Evolutionary conservation across 2,797 vertebrate species (phyloP).

Genomic region (Siniperca undulata): DNA sequence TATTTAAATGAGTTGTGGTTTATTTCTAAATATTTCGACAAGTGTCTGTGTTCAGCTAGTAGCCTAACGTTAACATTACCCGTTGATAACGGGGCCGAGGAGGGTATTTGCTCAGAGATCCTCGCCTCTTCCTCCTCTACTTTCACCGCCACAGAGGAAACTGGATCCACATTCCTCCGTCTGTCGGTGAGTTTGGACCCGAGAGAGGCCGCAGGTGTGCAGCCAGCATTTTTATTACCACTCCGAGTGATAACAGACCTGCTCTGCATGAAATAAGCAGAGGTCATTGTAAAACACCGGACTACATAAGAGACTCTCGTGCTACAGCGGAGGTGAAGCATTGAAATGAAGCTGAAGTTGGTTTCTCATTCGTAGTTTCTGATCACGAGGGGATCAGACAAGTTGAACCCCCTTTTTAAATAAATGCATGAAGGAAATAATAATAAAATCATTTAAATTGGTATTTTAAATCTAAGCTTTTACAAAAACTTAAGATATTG

Average conservation of each 20-base stretch:
- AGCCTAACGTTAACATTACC: constrained; percentile 47
- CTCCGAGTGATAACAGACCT: constrained; percentile 38
- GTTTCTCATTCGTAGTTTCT: constrained; percentile 44
- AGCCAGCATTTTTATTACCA: not conserved
- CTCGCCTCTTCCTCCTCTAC: constrained; percentile 72
- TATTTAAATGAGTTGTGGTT: not conserved
- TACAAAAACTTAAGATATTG: not conserved
- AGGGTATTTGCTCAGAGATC: constrained; percentile 50
- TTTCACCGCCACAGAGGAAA: constrained; percentile 70
- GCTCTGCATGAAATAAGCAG: constrained; percentile 78
- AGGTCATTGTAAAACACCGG: constrained; percentile 69
- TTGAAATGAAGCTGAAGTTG: constrained; percentile 33
- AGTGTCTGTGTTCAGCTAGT: not conserved
- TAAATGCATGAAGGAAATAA: not conserved
- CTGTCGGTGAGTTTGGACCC: constrained; percentile 55
- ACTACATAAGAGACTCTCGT: constrained; percentile 9
- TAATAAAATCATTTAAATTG: not conserved
- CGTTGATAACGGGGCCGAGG: constrained; percentile 17
- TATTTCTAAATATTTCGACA: not conserved
- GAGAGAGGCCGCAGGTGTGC: constrained; percentile 43
- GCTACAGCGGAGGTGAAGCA: constrained; percentile 9
- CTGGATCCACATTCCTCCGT: constrained; percentile 10
- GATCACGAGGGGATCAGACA: not conserved
- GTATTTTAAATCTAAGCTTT: not conserved
- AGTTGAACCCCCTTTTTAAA: not conserved